A percentile compares a stretch with the other conserved stretches of the same genome.
These are phyloP conservation scores for Bucorvus abyssinicus DNA, from an alignment of 2,797 vertebrate genomes.

Conservation along the genomic window DNA sequence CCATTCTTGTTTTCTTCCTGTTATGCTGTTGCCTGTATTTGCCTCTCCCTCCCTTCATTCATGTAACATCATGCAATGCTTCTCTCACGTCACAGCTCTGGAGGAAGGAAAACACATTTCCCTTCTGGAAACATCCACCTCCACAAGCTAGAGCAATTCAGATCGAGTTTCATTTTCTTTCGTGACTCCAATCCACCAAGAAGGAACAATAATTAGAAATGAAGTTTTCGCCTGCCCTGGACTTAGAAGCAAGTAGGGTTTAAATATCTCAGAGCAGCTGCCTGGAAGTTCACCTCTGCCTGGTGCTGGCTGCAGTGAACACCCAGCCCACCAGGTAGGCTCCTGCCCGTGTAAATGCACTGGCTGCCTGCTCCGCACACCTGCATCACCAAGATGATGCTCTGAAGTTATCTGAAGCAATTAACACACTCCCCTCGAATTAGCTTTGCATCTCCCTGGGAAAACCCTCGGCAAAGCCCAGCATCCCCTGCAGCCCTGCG, in stretches of 20 bases:
- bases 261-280: not conserved
- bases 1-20: not conserved
- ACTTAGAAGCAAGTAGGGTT: not conserved
- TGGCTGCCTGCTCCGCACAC: not conserved
- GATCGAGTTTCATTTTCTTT: not conserved
- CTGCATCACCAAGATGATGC: not conserved
- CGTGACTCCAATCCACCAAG: not conserved
- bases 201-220: not conserved
- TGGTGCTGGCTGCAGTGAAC: not conserved
- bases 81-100: not conserved
- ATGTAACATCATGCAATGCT: accelerated
- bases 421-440: accelerated
- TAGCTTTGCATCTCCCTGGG: not conserved
- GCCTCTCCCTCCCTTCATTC: not conserved
- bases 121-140: not conserved
- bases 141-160: not conserved
- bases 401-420: not conserved
- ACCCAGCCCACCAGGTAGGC: not conserved
- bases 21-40: not conserved
- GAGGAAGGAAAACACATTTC: not conserved
- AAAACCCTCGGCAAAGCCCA: not conserved
- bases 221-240: not conserved
- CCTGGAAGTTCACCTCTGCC: not conserved
- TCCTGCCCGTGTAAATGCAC: accelerated
- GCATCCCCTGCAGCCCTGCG: not conserved